Base-by-base conservation (phyloP, 2,797 vertebrate species). In the Ispidina picta region DNA sequence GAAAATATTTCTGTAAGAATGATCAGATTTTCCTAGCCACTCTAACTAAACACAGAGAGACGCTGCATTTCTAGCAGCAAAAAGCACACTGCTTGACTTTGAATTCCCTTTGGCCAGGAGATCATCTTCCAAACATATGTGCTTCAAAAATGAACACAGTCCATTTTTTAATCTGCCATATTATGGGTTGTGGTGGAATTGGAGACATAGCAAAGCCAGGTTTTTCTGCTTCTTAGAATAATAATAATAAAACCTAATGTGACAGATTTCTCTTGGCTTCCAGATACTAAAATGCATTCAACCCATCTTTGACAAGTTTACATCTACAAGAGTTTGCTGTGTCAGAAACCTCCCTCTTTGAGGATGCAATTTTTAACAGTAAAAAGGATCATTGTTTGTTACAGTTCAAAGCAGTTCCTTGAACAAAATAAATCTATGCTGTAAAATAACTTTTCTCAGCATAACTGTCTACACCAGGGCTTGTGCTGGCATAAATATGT, bases 1-100 rank as follows among this genome's bases (percentile, higher is more conserved):
- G 81, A 96, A 97, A 95, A 80, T 84, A 89, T 91, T 96, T 96
- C 81, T 94, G 49, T 84, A 93, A 96, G 85, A 96, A 88, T 22
- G 12, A 88, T 55, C 79, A 86, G 68, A 64, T 83, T 95, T 81
- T 81, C 83, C 65, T 76, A 64, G n/a, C 29, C 83, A 37, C 44
- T 92, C 68, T 74, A 78, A 48, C 68, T 74, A 78, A 48, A 86
- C 48, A 62, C 44, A 64, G 73, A 77, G 72, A 95, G 88, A n/a
- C 90, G 89, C 85, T 76, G 68, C 81, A 25, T 74, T 95, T 93
- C 80, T 41, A 94, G 4, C 43, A 63, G 41, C 3, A 18, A 76
- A 73, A 82, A 75, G 49, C 59, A 62, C 8, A 2, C 7, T 44
- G 48, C 18, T 82, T 81, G 72, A 75, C 51, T 89, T 64, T 68